Conservation (phyloP, 2,113 vertebrate species). For the Tringa solitaria region DNA sequence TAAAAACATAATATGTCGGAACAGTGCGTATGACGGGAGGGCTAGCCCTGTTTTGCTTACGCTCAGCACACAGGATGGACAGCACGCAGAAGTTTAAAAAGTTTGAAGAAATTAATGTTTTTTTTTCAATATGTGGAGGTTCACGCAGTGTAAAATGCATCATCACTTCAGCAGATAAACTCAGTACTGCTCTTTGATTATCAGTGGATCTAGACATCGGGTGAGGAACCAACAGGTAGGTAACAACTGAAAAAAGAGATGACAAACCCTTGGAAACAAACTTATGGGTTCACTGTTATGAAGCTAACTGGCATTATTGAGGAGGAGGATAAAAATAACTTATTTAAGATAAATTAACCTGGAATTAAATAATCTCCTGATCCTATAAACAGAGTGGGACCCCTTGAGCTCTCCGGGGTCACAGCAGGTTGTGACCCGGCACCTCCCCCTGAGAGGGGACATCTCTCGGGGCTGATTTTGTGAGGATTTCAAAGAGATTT, state of each 20-base stretch:
- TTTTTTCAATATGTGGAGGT: fast-evolving
- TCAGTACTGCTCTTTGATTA: background rate
- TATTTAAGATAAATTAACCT: fast-evolving
- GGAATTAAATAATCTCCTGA: background rate
- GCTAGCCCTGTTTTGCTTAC: background rate
- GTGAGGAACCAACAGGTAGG: too few relatives aligned
- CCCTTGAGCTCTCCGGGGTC: background rate
- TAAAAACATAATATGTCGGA: background rate
- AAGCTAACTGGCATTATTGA: background rate
- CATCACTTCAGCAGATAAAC: background rate
- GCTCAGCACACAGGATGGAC: background rate
- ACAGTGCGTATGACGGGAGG: fast-evolving
- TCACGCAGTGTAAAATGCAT: fast-evolving
- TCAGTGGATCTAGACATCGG: fast-evolving
- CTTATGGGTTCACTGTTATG: fast-evolving
- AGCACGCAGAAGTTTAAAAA: background rate
- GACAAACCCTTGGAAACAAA: background rate
- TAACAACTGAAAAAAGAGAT: background rate
- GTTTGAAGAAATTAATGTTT: background rate
- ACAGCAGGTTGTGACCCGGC: background rate
- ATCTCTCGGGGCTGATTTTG: background rate
- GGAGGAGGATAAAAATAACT: background rate
- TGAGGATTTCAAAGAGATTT: background rate
- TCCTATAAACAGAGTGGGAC: background rate
- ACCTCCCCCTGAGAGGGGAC: background rate